phyloP scores from a whole-genome alignment of 2,797 vertebrate species.

The Dicrostonyx torquatus region DNA sequence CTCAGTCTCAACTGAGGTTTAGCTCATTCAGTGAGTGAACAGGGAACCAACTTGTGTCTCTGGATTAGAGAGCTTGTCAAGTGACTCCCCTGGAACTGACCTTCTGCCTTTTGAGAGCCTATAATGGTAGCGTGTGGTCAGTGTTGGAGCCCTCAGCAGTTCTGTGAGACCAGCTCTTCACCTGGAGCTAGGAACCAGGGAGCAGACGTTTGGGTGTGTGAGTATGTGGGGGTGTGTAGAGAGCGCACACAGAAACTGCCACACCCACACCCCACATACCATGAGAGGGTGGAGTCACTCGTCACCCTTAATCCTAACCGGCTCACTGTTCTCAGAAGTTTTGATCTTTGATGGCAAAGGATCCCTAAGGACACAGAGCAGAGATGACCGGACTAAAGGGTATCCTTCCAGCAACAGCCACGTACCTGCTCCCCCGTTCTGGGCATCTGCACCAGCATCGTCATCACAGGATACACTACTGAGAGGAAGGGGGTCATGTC shows the following conservation, averaged over 20 bases:
- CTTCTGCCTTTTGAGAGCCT: not conserved
- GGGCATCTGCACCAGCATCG: not conserved
- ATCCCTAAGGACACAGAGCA: not conserved
- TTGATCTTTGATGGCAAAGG: not conserved
- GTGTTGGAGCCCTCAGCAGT: not conserved
- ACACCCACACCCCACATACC: slow-evolving; percentile 67
- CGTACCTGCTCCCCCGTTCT: not conserved
- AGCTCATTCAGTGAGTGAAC: not conserved
- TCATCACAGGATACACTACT: not conserved
- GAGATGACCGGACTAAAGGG: not conserved
- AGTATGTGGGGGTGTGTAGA: not conserved
- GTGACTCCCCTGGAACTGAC: not conserved
- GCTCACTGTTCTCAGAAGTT: slow-evolving; percentile 19
- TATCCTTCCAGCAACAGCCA: not conserved
- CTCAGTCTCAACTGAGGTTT: not conserved
- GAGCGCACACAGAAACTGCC: slow-evolving; percentile 66
- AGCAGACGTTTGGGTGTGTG: slow-evolving; percentile 42
- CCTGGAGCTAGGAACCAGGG: not conserved
- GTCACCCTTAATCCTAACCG: not conserved
- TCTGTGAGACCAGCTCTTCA: not conserved
- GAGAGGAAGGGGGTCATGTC: not conserved
- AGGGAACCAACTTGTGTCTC: not conserved
- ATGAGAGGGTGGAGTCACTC: not conserved
- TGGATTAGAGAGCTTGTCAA: not conserved
- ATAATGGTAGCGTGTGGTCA: not conserved